Percentiles rank a stretch among this genome's conserved stretches.
Conservation (phyloP, 2,888 invertebrate species). For the Drosophila nigritarsus region DNA sequence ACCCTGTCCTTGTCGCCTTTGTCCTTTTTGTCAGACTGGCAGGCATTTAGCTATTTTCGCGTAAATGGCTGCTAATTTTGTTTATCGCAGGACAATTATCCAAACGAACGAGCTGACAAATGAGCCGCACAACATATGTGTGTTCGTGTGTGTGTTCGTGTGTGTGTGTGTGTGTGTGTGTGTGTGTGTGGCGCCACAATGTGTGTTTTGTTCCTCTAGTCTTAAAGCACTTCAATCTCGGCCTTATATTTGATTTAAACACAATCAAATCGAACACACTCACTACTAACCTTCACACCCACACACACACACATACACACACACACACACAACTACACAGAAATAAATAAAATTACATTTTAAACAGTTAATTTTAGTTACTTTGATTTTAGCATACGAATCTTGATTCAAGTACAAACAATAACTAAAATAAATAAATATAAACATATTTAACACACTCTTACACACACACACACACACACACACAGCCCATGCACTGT, state of each 20-base stretch:
- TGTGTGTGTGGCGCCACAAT: conserved; percentile 5
- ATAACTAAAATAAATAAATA: too few relatives aligned
- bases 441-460: too few relatives aligned
- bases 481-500: neutral
- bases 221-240: conserved; percentile 35
- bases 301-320: neutral
- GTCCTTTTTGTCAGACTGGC: conserved; percentile 40
- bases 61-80: conserved; percentile 85
- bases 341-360: too few relatives aligned
- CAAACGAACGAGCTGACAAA: conserved; percentile 85
- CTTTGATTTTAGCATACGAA: too few relatives aligned
- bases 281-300: neutral
- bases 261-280: neutral
- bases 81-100: conserved; percentile 85
- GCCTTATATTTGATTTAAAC: conserved; percentile 30
- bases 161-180: neutral
- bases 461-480: neutral
- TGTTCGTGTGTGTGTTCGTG: neutral
- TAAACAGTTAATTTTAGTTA: too few relatives aligned
- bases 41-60: conserved; percentile 75
- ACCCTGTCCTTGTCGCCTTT: conserved; percentile 7
- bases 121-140: conserved; percentile 72
- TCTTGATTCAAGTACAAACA: too few relatives aligned
- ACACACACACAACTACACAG: neutral
- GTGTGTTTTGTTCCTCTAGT: conserved; percentile 1